phyloP scores from a whole-genome alignment of 2,113 vertebrate species.

The Recurvirostra avosetta region DNA sequence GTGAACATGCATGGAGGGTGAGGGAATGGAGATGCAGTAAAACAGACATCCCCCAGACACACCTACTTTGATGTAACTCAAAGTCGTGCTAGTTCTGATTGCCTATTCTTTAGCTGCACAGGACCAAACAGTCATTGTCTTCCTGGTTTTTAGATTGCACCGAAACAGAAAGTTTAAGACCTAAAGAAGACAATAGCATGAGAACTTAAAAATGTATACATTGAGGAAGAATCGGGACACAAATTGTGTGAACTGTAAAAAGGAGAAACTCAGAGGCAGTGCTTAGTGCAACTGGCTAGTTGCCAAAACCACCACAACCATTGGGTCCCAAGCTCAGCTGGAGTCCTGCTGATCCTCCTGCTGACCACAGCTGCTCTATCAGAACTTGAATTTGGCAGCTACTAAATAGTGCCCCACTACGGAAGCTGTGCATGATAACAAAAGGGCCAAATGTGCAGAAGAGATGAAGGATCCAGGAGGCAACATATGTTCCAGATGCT shows the following conservation, averaged over 20 bases:
- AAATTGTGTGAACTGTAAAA: neutral
- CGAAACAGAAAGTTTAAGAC: neutral
- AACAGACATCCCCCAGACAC: neutral
- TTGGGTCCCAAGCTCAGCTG: neutral
- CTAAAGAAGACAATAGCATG: neutral
- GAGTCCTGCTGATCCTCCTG: neutral
- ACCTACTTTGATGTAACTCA: neutral
- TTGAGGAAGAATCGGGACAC: neutral
- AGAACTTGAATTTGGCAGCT: neutral
- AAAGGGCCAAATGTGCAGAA: neutral
- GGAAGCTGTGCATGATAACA: neutral
- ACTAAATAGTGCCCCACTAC: neutral
- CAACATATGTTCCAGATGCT: neutral
- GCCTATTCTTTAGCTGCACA: neutral
- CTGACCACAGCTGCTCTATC: neutral
- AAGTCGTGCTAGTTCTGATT: neutral
- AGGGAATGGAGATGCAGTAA: neutral
- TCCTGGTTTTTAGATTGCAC: neutral
- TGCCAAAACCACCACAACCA: neutral
- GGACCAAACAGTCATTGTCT: neutral
- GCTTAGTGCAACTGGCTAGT: neutral
- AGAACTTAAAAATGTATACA: neutral
- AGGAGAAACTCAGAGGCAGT: neutral
- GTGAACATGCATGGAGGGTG: neutral
- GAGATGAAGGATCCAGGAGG: neutral